Conservation (phyloP, 2,113 vertebrate species). For the Pimephales promelas region DNA sequence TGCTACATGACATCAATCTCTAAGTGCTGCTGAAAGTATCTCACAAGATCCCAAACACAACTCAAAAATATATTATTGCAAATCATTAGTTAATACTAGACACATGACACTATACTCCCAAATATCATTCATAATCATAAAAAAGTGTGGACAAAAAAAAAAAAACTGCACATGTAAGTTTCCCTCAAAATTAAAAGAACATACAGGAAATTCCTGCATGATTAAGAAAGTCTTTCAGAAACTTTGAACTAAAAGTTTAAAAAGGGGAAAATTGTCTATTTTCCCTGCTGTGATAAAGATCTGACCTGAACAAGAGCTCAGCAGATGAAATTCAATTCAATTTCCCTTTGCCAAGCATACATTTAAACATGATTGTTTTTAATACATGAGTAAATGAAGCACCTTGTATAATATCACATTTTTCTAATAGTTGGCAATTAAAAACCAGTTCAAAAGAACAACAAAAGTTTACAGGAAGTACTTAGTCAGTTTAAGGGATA, state of each 20-base stretch:
- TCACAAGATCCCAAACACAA: slow-evolving; percentile 39
- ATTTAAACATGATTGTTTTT: neutral
- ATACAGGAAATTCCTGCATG: neutral
- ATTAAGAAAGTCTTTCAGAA: neutral
- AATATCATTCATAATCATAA: slow-evolving; percentile 51
- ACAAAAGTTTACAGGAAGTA: neutral
- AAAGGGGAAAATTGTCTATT: neutral
- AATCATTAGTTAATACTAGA: slow-evolving; percentile 59
- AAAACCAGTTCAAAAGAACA: neutral
- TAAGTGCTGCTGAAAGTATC: slow-evolving; percentile 79
- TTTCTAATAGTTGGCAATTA: neutral
- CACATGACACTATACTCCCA: slow-evolving; percentile 59
- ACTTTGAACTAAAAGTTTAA: slow-evolving; percentile 30
- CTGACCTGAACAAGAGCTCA: neutral
- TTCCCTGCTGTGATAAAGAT: neutral
- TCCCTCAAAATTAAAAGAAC: neutral
- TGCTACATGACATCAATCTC: slow-evolving; percentile 77
- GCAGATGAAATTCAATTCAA: neutral
- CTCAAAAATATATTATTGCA: slow-evolving; percentile 61
- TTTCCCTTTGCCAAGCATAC: neutral
- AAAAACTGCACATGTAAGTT: neutral
- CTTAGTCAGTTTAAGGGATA: neutral
- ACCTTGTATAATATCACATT: neutral
- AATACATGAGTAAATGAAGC: neutral
- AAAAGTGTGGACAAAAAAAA: neutral